Evolutionary conservation across 2,888 invertebrate species (phyloP), one percentile per base, ranked within the genome.

Genomic region (Pandemis corylana): DNA sequence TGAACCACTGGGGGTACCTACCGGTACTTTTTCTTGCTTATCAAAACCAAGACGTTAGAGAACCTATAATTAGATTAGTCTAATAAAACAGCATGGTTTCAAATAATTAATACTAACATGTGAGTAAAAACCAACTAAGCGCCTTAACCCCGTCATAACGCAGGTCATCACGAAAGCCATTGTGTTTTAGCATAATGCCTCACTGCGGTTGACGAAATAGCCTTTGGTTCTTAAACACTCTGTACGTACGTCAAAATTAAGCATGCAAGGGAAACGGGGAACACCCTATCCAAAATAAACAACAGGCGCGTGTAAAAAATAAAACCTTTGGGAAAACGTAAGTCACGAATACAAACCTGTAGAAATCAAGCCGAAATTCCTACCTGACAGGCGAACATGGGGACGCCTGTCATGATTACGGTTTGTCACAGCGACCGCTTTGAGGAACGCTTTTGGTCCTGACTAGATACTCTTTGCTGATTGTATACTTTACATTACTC

Each of bases 391-490:
- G 36, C 36, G 51, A n/a, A 36, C 66, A 28, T 9, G 36, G 65
- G 66, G 66, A 51, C 49, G 66, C 51, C 49, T 51, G 65, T 49
- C 66, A 36, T 36, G 49, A 66, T 66, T 66, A 66, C 66, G 6
- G 36, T 42, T n/a, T 42, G 62, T 62, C 62, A 62, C 42, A 28
- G 59, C 28, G 28, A 59, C 51, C 51, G 28, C 36, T 49, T 28
- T 66, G 66, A 66, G 49, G 7, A 66, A 51, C 49, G 64, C 44
- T 13, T 51, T 66, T 36, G 12, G 36, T 12, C n/a, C 36, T 51
- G 66, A 51, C 51, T 51, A n/a, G 46, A 28, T 46, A 20, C n/a
- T 66, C 46, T 36, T 66, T 36, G 46, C 66, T 51, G 51, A 66
- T 7, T 66, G n/a, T 66, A 51, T n/a, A 12, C 51, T 51, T 64